Percentiles rank a stretch among this genome's conserved stretches.
Evolutionary conservation across 2,888 invertebrate species (phyloP).

Genomic region (Antheraea yamamai): DNA sequence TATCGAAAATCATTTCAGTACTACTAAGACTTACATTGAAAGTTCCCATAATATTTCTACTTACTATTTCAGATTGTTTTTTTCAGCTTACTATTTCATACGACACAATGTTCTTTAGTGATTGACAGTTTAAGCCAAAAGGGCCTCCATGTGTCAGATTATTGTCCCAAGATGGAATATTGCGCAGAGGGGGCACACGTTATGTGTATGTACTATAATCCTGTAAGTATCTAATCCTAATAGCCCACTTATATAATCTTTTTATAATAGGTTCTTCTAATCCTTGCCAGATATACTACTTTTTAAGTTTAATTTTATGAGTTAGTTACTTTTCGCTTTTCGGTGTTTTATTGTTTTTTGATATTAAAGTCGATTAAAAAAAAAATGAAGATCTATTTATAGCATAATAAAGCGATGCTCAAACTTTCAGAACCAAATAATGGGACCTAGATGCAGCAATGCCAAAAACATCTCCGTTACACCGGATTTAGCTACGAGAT

Average conservation of each 20-base stretch:
- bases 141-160: constrained; percentile 47
- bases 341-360: too few relatives aligned
- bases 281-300: too few relatives aligned
- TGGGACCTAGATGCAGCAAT: constrained; percentile 49
- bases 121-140: constrained; percentile 44
- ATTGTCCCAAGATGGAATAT: constrained; percentile 51
- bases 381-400: background rate
- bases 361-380: too few relatives aligned
- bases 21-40: too few relatives aligned
- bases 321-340: too few relatives aligned
- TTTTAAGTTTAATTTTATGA: too few relatives aligned
- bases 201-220: constrained; percentile 64
- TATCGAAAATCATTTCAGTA: too few relatives aligned
- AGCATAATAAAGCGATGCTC: background rate
- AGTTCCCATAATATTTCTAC: background rate
- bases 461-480: constrained; percentile 46
- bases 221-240: constrained; percentile 46
- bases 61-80: constrained; percentile 33
- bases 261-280: background rate
- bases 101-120: constrained; percentile 40
- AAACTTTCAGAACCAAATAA: constrained; percentile 42
- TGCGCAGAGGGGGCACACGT: constrained; percentile 64
- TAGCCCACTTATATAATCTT: background rate
- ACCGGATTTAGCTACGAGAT: constrained; percentile 40
- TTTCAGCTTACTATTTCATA: constrained; percentile 25